phyloP scores from a whole-genome alignment of 2,113 vertebrate species.

The Ammodytes marinus region DNA sequence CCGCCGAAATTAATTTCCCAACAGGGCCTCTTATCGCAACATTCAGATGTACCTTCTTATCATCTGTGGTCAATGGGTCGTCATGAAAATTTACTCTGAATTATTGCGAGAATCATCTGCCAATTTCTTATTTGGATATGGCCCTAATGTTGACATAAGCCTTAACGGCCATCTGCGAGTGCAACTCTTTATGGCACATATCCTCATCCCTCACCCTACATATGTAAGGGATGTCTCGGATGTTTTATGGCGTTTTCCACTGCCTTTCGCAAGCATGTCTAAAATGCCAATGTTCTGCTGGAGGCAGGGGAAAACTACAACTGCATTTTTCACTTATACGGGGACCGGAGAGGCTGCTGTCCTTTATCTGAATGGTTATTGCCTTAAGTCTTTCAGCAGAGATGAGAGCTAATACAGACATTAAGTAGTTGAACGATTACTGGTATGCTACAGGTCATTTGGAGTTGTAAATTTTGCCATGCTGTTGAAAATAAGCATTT shows the following conservation, averaged over 20 bases:
- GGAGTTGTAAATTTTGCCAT: conserved; percentile 6
- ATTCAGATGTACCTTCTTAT: conserved; percentile 67
- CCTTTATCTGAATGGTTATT: conserved; percentile 50
- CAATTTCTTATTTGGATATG: conserved; percentile 68
- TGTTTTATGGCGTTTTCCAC: conserved; percentile 52
- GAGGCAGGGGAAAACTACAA: conserved; percentile 22
- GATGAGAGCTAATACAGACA: conserved; percentile 25
- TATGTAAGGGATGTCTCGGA: conserved; percentile 26
- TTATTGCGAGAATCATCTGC: conserved; percentile 57
- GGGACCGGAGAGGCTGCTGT: conserved; percentile 24
- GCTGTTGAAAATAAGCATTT: conserved; percentile 29
- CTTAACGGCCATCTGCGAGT: conserved; percentile 67
- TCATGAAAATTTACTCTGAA: conserved; percentile 50
- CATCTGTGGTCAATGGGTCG: conserved; percentile 55
- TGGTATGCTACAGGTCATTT: conserved; percentile 46
- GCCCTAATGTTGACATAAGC: conserved; percentile 62
- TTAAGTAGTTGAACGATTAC: conserved; percentile 24
- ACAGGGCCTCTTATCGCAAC: conserved; percentile 64
- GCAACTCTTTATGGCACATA: conserved; percentile 52
- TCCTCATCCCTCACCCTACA: conserved; percentile 31
- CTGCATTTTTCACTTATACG: conserved; percentile 48
- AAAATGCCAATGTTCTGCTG: not conserved
- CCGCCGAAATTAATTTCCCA: conserved; percentile 72
- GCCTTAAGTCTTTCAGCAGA: conserved; percentile 45
- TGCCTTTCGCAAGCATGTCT: conserved; percentile 33